These are phyloP conservation scores for Tetragonisca angustula DNA, from an alignment of 2,888 invertebrate genomes.

Conservation along the genomic window DNA sequence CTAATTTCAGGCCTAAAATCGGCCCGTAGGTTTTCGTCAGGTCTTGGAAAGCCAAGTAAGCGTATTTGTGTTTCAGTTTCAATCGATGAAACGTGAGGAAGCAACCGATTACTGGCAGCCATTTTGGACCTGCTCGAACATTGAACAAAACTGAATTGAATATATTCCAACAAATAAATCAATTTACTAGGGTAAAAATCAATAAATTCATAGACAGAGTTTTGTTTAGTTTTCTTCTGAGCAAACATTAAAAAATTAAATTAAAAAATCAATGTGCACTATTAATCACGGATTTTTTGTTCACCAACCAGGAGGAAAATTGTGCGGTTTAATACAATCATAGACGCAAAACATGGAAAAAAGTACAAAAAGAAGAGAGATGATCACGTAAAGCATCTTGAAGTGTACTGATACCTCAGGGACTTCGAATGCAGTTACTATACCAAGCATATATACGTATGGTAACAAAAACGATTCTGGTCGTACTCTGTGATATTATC, in stretches of 20 bases:
- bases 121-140: constrained; percentile 85
- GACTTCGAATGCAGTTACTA: constrained; percentile 18
- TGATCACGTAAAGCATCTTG: constrained; percentile 62
- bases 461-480: constrained; percentile 51
- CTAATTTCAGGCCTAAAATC: constrained; percentile 88
- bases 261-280: neutral
- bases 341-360: constrained; percentile 64
- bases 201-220: neutral
- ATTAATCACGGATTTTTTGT: neutral
- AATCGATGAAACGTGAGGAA: constrained; percentile 81
- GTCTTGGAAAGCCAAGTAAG: constrained; percentile 87
- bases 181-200: neutral
- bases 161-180: neutral
- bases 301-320: constrained; percentile 78
- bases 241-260: neutral
- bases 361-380: constrained; percentile 54
- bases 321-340: constrained; percentile 75
- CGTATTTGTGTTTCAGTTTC: constrained; percentile 83
- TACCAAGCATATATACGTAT: constrained; percentile 37
- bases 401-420: constrained; percentile 36
- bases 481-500: constrained; percentile 61
- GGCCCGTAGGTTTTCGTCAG: constrained; percentile 87
- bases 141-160: neutral
- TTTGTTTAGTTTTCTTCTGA: neutral
- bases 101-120: constrained; percentile 86